Conservation (phyloP, 2,888 invertebrate species). For the Agrotis clavis region DNA sequence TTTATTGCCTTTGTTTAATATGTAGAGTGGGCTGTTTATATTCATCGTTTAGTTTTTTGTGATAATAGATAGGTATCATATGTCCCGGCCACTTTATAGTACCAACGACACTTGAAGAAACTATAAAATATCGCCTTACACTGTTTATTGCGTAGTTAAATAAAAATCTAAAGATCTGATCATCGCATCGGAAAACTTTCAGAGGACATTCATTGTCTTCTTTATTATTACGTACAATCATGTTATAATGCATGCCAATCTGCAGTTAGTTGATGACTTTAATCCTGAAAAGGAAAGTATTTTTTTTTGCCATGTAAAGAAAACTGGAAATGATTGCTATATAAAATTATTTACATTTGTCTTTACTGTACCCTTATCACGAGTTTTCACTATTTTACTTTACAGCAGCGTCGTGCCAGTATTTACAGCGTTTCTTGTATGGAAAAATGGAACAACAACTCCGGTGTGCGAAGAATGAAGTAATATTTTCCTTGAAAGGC, state of each 20-base stretch:
- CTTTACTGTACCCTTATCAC: too few species aligned
- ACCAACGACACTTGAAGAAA: constrained; percentile 16
- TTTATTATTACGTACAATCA: constrained; percentile 11
- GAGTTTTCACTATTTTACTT: too few species aligned
- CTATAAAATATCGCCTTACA: constrained; percentile 52
- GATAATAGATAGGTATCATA: constrained; percentile 20
- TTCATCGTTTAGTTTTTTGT: constrained; percentile 29
- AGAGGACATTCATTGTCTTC: neutral
- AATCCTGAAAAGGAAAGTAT: constrained; percentile 20
- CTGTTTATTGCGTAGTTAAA: constrained; percentile 30
- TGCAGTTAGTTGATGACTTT: constrained; percentile 16
- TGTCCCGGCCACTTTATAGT: constrained; percentile 41
- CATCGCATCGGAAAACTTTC: neutral
- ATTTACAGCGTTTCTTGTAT: too few species aligned
- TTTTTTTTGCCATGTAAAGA: constrained; percentile 8
- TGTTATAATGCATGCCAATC: constrained; percentile 13
- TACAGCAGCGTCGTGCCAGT: too few species aligned
- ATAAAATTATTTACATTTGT: constrained; percentile 1
- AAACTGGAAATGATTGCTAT: constrained; percentile 11
- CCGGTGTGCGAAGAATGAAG: too few species aligned
- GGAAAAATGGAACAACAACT: too few species aligned
- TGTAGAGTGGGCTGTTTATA: constrained; percentile 39
- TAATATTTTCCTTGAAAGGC: too few species aligned
- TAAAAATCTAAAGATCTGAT: constrained; percentile 11
- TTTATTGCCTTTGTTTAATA: constrained; percentile 46